Conservation (phyloP, 1,140 invertebrate species). For the Chelonus insularis region DNA sequence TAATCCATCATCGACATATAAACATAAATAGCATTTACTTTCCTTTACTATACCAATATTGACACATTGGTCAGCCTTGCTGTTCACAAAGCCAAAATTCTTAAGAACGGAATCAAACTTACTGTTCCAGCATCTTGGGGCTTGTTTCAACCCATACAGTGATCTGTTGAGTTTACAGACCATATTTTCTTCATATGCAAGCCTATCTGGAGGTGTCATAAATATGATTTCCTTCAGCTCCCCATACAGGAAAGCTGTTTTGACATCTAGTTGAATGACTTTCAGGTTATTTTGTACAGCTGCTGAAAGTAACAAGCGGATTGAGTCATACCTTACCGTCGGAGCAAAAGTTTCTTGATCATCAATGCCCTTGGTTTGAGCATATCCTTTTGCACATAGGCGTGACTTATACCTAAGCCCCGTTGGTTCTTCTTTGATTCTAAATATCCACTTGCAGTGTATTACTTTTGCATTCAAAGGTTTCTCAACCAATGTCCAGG, state of each 20-base stretch:
- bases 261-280: slow-evolving; percentile 13
- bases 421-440: slow-evolving; percentile 40
- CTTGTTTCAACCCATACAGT: slow-evolving; percentile 49
- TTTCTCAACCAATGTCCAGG: slow-evolving; percentile 28
- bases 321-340: slow-evolving; percentile 18
- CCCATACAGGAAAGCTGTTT: slow-evolving; percentile 22
- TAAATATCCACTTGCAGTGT: slow-evolving; percentile 48
- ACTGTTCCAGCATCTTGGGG: slow-evolving; percentile 49
- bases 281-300: neutral
- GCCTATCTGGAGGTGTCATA: slow-evolving; percentile 38
- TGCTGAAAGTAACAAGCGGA: slow-evolving; percentile 3
- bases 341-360: slow-evolving; percentile 38
- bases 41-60: neutral
- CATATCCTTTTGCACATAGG: slow-evolving; percentile 38
- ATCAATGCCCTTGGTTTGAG: slow-evolving; percentile 34
- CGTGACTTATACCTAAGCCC: slow-evolving; percentile 24
- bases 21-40: neutral
- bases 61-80: slow-evolving; percentile 17
- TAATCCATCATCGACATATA: slow-evolving; percentile 23
- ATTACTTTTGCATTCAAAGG: slow-evolving; percentile 37
- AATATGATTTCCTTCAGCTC: slow-evolving; percentile 18
- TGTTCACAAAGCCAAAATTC: slow-evolving; percentile 12
- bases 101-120: slow-evolving; percentile 22
- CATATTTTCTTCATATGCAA: neutral
- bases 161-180: slow-evolving; percentile 44